A percentile compares a stretch with the other conserved stretches of the same genome.
These are phyloP conservation scores for Scaptomyza flava DNA, from an alignment of 2,888 invertebrate species.

Conservation along the genomic window DNA sequence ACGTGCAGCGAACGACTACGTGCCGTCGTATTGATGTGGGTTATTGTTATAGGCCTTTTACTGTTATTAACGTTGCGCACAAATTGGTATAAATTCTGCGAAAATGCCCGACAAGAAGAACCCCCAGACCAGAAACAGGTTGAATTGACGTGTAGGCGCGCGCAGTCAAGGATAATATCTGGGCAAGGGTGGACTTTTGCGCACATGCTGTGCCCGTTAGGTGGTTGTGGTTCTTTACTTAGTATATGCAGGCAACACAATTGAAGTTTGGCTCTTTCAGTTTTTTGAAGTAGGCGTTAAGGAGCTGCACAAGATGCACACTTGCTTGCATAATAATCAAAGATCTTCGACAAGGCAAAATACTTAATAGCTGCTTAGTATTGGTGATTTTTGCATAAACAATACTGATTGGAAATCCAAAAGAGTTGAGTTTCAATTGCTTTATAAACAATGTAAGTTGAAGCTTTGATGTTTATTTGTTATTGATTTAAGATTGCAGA, in stretches of 20 bases:
- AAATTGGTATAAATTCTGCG: conserved; percentile 77
- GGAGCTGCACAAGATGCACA: conserved; percentile 34
- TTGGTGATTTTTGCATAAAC: conserved; percentile 16
- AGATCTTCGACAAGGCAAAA: not conserved
- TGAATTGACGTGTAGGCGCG: conserved; percentile 42
- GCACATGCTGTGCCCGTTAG: conserved; percentile 23
- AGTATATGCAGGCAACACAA: conserved; percentile 31
- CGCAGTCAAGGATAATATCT: conserved; percentile 48
- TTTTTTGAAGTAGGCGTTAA: conserved; percentile 40
- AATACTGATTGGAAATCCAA: conserved; percentile 1
- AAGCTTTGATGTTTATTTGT: not conserved
- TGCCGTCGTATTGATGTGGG: conserved; percentile 76
- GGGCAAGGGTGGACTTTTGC: conserved; percentile 32
- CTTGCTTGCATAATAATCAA: conserved; percentile 17
- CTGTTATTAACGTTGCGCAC: conserved; percentile 73
- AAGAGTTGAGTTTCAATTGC: not conserved
- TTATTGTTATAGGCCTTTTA: conserved; percentile 78
- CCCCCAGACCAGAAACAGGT: conserved; percentile 37
- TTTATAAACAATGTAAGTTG: not conserved
- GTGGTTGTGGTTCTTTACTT: conserved; percentile 34
- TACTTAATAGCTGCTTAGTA: conserved; percentile 3
- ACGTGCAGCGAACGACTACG: conserved; percentile 67
- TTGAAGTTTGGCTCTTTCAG: conserved; percentile 27
- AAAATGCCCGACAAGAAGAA: conserved; percentile 60
- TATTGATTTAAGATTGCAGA: not conserved